Evolutionary conservation across 2,888 invertebrate genomes (phyloP), one percentile per base, ranked within the genome.

Genomic region (Disparrhopalites patrizii): DNA sequence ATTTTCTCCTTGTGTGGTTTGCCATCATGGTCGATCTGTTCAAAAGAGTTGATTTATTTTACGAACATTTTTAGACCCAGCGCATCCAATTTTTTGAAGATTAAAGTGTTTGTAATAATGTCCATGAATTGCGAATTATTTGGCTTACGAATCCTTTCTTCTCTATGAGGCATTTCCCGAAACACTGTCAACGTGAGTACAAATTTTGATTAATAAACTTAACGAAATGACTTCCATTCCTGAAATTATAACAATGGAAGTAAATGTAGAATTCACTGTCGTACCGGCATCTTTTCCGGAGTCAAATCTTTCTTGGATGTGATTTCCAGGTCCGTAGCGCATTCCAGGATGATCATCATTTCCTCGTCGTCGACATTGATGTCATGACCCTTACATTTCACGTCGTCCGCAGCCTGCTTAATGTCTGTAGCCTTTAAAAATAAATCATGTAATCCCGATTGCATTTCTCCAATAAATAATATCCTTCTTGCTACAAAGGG

Each of bases 1-100:
- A 65, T 65, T 28, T 65, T 65, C 51, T 65, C 65, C 28, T 52
- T 58, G 40, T 65, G 65, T 13, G 20, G 51, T n/a, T 20, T 65
- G n/a, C 56, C 57, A 15, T 50, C 47, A 15, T 30, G 28, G 20
- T 57, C 56, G 20, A 64, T 47, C 57, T 56, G 25, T 4, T n/a
- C 8, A 8, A 10, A 13, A 33, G 18, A 2, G 7, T 51, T 18
- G 10, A 51, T 47, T 47, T 47, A 47, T 7, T 47, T n/a, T 47
- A 47, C 10, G n/a, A n/a, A n/a, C n/a, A n/a, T n/a, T n/a, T n/a
- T n/a, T n/a, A n/a, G n/a, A n/a, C n/a, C n/a, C n/a, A n/a, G n/a
- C n/a, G n/a, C n/a, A n/a, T n/a, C n/a, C n/a, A n/a, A 10, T 47
- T 5, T n/a, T n/a, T 47, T 47, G 2, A n/a, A 28, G 30, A 51